phyloP scores from a whole-genome alignment of 2,888 invertebrate genomes.

The Eucera pruinosa region DNA sequence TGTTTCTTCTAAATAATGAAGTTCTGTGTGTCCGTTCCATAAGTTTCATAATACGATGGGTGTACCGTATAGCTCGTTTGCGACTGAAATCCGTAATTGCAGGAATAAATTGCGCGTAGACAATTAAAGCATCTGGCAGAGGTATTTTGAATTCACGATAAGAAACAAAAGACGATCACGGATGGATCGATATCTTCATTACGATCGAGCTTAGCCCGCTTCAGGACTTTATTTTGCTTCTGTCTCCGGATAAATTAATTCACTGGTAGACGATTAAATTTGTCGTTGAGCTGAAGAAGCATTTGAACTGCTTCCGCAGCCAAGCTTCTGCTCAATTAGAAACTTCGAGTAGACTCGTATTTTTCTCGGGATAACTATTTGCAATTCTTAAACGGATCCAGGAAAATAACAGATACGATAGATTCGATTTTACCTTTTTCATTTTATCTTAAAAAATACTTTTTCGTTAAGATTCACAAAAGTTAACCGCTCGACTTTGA shows the following conservation, averaged over 20 bases:
- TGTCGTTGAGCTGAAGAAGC: conserved; percentile 17
- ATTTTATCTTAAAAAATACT: too few species aligned
- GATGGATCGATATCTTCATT: conserved; percentile 50
- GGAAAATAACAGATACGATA: background rate
- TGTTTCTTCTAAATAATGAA: too few species aligned
- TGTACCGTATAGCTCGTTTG: too few species aligned
- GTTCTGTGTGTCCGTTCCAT: too few species aligned
- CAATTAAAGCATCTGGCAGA: conserved; percentile 14
- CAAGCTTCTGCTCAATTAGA: conserved; percentile 2
- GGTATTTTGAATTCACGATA: conserved; percentile 25
- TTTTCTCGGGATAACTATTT: background rate
- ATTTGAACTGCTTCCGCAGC: background rate
- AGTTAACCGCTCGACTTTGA: too few species aligned
- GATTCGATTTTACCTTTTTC: too few species aligned
- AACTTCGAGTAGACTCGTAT: background rate
- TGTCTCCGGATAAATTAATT: conserved; percentile 39
- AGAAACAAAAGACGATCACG: conserved; percentile 11
- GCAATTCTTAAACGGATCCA: background rate
- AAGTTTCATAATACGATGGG: too few species aligned
- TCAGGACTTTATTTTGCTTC: conserved; percentile 23
- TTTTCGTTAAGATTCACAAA: too few species aligned
- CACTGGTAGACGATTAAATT: conserved; percentile 44
- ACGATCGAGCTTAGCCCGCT: conserved; percentile 27
- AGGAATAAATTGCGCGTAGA: conserved; percentile 34
- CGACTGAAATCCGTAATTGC: conserved; percentile 1